A percentile compares a stretch with the other conserved stretches of the same genome.
phyloP scores from a whole-genome alignment of 2,113 vertebrate species.

The Engystomops pustulosus region DNA sequence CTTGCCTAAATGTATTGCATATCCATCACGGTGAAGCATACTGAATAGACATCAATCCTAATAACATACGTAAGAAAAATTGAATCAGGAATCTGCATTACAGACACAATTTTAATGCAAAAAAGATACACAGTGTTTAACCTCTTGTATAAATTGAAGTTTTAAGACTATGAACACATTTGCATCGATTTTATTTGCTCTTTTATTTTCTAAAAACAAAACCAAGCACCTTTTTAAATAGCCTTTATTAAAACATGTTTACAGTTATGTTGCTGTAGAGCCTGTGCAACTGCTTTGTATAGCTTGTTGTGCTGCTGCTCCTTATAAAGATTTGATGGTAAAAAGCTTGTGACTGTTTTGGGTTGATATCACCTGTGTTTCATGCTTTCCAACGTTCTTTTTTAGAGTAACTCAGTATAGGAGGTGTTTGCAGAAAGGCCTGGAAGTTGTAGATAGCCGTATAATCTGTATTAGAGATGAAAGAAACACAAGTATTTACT shows the following conservation, averaged over 20 bases:
- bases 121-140: neutral
- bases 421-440: no score
- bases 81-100: neutral
- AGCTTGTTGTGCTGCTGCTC: neutral
- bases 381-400: neutral
- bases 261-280: neutral
- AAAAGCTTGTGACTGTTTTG: neutral
- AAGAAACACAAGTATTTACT: no score
- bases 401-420: neutral
- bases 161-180: neutral
- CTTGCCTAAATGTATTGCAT: neutral
- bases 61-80: neutral
- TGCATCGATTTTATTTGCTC: neutral
- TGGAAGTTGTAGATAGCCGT: no score
- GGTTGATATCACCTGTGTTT: neutral
- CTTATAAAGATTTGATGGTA: neutral
- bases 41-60: constrained; percentile 12
- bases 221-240: neutral
- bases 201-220: neutral
- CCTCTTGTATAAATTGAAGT: neutral
- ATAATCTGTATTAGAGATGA: no score
- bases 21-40: constrained; percentile 11
- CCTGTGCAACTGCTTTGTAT: neutral
- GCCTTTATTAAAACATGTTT: neutral
- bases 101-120: neutral